phyloP scores from a whole-genome alignment of 2,113 vertebrate species.

The Prunella fulvescens region DNA sequence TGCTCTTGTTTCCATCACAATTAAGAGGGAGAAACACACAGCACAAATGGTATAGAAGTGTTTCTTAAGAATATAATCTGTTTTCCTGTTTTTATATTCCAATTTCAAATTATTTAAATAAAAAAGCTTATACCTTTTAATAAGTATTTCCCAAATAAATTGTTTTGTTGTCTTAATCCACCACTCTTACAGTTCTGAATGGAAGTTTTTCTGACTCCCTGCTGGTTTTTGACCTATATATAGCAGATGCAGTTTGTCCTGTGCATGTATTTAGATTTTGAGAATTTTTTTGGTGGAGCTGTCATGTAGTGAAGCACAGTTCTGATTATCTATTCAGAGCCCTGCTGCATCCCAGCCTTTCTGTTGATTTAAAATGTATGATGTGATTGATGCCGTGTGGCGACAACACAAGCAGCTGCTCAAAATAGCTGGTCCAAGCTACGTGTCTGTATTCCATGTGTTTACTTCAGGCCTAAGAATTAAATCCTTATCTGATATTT shows the following conservation, averaged over 20 bases:
- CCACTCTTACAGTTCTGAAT: background rate
- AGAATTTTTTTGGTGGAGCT: background rate
- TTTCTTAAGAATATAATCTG: background rate
- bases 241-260: background rate
- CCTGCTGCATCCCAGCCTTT: background rate
- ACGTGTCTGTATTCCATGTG: background rate
- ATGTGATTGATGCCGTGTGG: background rate
- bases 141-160: background rate
- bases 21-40: background rate
- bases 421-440: background rate
- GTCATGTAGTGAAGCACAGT: background rate
- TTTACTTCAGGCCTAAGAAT: background rate
- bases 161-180: background rate
- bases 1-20: background rate
- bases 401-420: background rate
- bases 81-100: background rate
- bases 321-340: background rate
- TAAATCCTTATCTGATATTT: background rate
- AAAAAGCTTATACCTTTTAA: background rate
- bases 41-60: background rate
- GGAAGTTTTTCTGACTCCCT: background rate
- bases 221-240: background rate
- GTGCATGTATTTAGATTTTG: background rate
- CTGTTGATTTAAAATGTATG: background rate
- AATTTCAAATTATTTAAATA: background rate